Conservation (phyloP, 2,888 invertebrate genomes). For the Drosophila neonasuta region DNA sequence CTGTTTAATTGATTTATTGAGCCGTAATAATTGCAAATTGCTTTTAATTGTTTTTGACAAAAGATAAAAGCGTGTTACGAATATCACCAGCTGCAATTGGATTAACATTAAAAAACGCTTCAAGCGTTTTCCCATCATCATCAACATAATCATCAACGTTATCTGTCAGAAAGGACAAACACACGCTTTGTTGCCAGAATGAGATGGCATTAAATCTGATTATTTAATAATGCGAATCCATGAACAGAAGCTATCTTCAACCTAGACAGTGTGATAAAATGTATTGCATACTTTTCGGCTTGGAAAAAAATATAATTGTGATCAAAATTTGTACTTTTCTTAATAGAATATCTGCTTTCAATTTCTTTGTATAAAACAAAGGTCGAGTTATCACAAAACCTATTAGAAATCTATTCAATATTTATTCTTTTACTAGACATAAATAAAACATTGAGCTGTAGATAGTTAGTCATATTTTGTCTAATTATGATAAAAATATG, state of each 20-base stretch:
- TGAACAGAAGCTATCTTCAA: conserved; percentile 1
- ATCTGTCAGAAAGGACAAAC: conserved; percentile 11
- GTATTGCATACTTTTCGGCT: neutral
- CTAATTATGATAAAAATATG: no score
- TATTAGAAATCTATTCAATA: no score
- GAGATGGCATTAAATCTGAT: conserved; percentile 14
- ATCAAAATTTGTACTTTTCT: no score
- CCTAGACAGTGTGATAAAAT: neutral
- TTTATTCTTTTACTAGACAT: no score
- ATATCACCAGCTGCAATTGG: conserved; percentile 38
- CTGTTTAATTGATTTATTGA: conserved; percentile 66
- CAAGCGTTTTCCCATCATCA: conserved; percentile 6
- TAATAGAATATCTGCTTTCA: no score
- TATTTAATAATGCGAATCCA: conserved; percentile 21
- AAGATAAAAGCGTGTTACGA: conserved; percentile 43
- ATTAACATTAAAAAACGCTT: conserved; percentile 37
- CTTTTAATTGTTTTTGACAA: conserved; percentile 61
- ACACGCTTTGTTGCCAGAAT: conserved; percentile 2
- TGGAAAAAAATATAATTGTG: neutral
- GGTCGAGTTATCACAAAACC: no score
- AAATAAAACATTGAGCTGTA: no score
- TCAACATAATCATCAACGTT: neutral
- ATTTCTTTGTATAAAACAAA: no score
- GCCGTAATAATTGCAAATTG: conserved; percentile 65
- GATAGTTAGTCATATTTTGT: no score